phyloP scores from a whole-genome alignment of 2,888 invertebrate genomes.

The Cryptus viduatorius region DNA sequence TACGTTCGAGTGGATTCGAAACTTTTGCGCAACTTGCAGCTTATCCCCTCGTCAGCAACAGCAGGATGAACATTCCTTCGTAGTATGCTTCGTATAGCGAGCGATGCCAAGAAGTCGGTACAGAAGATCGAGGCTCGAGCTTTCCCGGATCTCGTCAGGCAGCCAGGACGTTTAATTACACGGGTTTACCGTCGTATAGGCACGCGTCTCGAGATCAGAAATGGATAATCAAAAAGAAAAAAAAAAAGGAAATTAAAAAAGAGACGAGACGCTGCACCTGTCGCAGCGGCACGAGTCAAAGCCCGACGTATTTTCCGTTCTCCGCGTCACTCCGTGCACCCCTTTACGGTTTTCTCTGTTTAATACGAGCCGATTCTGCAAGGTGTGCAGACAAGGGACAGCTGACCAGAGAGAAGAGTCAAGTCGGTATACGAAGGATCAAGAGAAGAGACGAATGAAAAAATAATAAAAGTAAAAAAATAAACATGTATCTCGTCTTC shows the following conservation, averaged over 20 bases:
- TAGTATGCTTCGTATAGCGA: background rate
- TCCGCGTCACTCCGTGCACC: background rate
- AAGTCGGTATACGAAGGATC: background rate
- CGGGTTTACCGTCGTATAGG: conserved; percentile 28
- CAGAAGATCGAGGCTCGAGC: conserved; percentile 27
- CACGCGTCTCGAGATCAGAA: conserved; percentile 21
- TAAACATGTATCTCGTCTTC: background rate
- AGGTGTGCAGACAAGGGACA: conserved; percentile 28
- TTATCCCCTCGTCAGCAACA: conserved; percentile 13
- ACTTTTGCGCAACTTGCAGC: conserved; percentile 37
- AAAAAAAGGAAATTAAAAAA: conserved; percentile 4
- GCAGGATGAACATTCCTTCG: conserved; percentile 19
- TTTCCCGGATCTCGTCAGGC: conserved; percentile 32
- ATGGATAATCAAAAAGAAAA: background rate
- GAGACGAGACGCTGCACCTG: conserved; percentile 27
- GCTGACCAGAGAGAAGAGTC: conserved; percentile 1
- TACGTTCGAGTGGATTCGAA: conserved; percentile 11
- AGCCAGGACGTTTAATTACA: conserved; percentile 47
- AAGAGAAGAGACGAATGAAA: background rate
- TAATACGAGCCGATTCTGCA: background rate
- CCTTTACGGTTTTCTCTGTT: conserved; percentile 14
- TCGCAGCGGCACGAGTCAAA: conserved; percentile 41
- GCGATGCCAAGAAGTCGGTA: conserved; percentile 21
- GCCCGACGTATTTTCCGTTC: conserved; percentile 25
- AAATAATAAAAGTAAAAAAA: conserved; percentile 25